Evolutionary conservation across 2,113 vertebrate species (phyloP).

Genomic region (Regulus satrapa): DNA sequence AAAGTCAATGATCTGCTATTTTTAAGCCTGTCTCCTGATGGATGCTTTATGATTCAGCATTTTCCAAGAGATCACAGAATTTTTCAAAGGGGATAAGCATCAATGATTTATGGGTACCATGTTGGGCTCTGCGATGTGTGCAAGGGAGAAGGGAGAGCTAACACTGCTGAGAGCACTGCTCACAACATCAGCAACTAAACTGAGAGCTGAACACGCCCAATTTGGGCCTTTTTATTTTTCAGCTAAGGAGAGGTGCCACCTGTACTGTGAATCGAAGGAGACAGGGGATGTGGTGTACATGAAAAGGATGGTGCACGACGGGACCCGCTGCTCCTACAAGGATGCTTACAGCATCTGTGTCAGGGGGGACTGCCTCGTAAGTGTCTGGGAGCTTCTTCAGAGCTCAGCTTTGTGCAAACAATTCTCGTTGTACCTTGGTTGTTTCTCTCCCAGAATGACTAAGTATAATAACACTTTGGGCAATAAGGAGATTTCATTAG

Average conservation of each 20-base stretch:
- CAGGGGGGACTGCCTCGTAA: constrained; percentile 89
- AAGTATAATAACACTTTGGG: background rate
- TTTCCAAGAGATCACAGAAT: background rate
- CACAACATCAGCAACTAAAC: background rate
- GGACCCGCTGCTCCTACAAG: constrained; percentile 95
- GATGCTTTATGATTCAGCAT: background rate
- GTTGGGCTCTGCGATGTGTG: background rate
- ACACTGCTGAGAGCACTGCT: background rate
- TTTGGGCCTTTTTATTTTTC: background rate
- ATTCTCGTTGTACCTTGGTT: background rate
- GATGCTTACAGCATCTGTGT: constrained; percentile 93
- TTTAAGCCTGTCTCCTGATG: background rate
- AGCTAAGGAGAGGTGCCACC: constrained; percentile 93
- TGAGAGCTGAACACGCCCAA: background rate
- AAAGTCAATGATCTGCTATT: background rate
- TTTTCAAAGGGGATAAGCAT: background rate
- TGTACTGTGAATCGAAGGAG: constrained; percentile 91
- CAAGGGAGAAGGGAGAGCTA: background rate
- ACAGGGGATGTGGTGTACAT: constrained; percentile 85
- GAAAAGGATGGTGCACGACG: constrained; percentile 86
- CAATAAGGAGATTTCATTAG: constrained; percentile 18
- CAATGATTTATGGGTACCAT: background rate
- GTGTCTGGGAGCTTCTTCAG: background rate
- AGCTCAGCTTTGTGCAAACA: background rate
- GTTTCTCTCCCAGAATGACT: background rate